These are phyloP conservation scores for Bostrychus sinensis DNA, from an alignment of 2,113 vertebrate species.

Conservation along the genomic window DNA sequence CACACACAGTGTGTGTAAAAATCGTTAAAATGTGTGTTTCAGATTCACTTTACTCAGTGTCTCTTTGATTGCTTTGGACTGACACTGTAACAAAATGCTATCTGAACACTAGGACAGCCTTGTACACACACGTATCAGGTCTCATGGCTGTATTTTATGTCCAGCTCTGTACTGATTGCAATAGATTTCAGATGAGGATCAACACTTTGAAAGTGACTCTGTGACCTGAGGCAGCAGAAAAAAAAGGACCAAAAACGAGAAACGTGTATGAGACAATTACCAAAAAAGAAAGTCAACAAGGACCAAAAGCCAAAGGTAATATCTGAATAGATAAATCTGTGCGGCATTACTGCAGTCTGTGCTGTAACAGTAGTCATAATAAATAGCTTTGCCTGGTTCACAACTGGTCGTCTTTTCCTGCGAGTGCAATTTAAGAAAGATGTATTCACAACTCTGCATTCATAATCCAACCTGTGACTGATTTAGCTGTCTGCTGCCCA, in stretches of 20 bases:
- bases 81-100: constrained; percentile 52
- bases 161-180: constrained; percentile 82
- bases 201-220: constrained; percentile 86
- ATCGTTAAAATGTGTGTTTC: constrained; percentile 29
- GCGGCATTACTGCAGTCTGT: constrained; percentile 55
- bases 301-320: constrained; percentile 54
- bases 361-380: constrained; percentile 43
- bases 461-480: constrained; percentile 88
- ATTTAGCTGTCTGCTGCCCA: constrained; percentile 90
- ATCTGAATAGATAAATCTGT: constrained; percentile 74
- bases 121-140: constrained; percentile 44
- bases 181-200: constrained; percentile 86
- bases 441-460: constrained; percentile 61
- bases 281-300: constrained; percentile 39
- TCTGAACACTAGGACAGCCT: constrained; percentile 34
- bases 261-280: constrained; percentile 9
- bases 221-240: constrained; percentile 82
- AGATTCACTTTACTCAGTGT: constrained; percentile 39
- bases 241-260: constrained; percentile 55
- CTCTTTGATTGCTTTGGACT: constrained; percentile 58
- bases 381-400: constrained; percentile 43
- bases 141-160: constrained; percentile 71
- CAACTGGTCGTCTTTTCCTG: constrained; percentile 45
- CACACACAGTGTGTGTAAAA: constrained; percentile 3
- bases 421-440: constrained; percentile 64